Base-by-base conservation (phyloP, 2,113 vertebrate genomes). In the Trachemys scripta region DNA sequence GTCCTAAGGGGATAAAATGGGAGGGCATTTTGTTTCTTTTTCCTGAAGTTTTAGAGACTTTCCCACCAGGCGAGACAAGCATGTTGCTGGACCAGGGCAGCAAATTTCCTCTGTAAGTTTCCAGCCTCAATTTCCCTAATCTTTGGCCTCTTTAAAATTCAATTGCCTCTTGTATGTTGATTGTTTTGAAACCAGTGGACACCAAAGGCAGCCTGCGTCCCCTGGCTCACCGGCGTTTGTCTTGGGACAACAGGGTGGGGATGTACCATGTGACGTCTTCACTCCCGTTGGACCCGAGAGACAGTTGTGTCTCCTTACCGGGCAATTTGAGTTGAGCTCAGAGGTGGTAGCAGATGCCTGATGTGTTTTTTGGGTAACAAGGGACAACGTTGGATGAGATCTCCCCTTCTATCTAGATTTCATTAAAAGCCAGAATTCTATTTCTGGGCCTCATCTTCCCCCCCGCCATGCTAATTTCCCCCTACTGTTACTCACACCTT, bases 61-160 rank as follows among this genome's bases (percentile, higher is more conserved):
- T 95, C 96, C 94, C 97, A 96, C 92, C 95, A 93, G 96, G 91
- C 88, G 86, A 90, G 92, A 97, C 91, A 19, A 92, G 96, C 83
- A 96, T 80, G 84, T 10, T 47, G 79, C 25, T 49, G 35, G 89
- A 94, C 90, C 92, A 0, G 42, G 80, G 86, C 50, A 0, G 82
- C 84, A 92, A 45, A 57, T 96, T 95, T 96, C 59, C 87, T 87
- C 96, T 84, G 97, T 87, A 91, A 96, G 92, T 96, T 96, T 92
- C 93, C 96, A 88, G 35, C 78, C 2, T 27, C 6, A 16, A 4
- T 29, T 53, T 83, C 38, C 54, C 57, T 87, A 87, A 79, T 57
- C 92, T 88, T 85, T 81, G 25, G 59, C 62, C 75, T 89, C 89
- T 47, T 81, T 79, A 72, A 38, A 72, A 72, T 38, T 38, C 65